These are phyloP conservation scores for Porites lutea DNA, from an alignment of 64 coral and sea anemone species.

Conservation along the genomic window DNA sequence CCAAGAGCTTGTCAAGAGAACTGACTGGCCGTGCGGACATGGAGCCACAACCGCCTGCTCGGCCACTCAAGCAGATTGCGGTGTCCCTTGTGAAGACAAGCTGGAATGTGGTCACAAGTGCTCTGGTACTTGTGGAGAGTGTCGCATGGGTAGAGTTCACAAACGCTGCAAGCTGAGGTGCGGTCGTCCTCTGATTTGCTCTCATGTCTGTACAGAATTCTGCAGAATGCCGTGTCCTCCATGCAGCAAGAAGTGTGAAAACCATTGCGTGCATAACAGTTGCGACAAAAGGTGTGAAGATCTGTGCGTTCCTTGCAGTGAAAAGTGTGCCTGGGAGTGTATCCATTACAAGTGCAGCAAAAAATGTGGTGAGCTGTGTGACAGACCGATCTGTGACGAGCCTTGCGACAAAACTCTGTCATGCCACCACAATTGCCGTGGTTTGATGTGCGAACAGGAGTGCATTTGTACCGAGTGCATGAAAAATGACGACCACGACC, in stretches of 20 bases:
- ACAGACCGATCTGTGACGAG: constrained; percentile 46
- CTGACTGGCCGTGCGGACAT: constrained; percentile 27
- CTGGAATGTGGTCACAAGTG: constrained; percentile 18
- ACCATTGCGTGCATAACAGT: constrained; percentile 49
- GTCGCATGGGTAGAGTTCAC: constrained; percentile 73
- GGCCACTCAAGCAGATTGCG: neutral
- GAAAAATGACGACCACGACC: neutral
- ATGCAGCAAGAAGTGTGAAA: constrained; percentile 37
- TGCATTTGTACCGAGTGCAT: constrained; percentile 61
- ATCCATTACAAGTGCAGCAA: constrained; percentile 59
- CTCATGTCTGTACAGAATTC: constrained; percentile 33
- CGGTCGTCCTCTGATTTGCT: constrained; percentile 57
- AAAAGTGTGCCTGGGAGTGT: constrained; percentile 61
- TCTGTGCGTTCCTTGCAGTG: constrained; percentile 34
- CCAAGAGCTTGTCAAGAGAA: neutral
- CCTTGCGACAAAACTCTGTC: constrained; percentile 32
- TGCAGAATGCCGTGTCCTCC: constrained; percentile 67
- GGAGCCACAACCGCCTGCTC: neutral
- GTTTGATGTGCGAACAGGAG: constrained; percentile 48
- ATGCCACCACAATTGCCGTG: constrained; percentile 31
- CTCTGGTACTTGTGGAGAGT: constrained; percentile 54
- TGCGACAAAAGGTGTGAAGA: constrained; percentile 63
- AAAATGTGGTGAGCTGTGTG: constrained; percentile 50
- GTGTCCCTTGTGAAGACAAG: neutral
- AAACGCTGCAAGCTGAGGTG: constrained; percentile 36